phyloP scores from a whole-genome alignment of 1,140 invertebrate species.

The Trialeurodes vaporariorum region DNA sequence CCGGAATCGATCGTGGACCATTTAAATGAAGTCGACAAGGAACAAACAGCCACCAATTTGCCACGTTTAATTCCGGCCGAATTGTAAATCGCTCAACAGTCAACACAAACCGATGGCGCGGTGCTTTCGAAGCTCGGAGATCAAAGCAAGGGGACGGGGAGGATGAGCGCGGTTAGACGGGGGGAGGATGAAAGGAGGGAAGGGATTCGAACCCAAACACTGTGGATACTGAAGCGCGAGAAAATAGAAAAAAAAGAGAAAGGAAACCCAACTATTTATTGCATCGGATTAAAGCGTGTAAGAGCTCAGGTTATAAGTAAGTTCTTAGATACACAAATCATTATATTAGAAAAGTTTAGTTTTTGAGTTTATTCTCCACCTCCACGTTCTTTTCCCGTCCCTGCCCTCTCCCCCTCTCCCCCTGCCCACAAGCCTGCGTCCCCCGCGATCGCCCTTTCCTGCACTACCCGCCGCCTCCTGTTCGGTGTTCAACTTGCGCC shows the following conservation, averaged over 20 bases:
- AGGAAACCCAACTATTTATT: background rate
- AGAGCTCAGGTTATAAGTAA: background rate
- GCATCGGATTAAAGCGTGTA: background rate
- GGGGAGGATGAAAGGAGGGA: background rate
- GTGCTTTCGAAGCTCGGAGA: too few species aligned
- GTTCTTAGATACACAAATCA: background rate
- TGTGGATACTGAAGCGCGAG: too few species aligned
- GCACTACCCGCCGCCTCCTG: too few species aligned
- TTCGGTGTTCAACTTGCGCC: background rate
- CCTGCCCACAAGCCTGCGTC: background rate
- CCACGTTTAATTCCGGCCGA: background rate
- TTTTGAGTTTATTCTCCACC: background rate
- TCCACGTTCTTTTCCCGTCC: background rate
- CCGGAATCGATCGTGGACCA: background rate
- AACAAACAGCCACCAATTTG: background rate
- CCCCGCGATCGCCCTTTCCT: too few species aligned
- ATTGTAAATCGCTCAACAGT: background rate
- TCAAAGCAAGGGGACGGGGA: background rate
- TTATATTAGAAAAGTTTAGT: slow-evolving; percentile 1
- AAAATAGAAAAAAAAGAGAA: background rate
- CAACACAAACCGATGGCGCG: too few species aligned
- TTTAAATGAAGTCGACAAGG: background rate
- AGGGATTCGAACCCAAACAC: too few species aligned
- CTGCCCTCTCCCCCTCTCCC: too few species aligned
- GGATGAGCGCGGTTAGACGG: background rate